phyloP scores from a whole-genome alignment of 2,797 vertebrate genomes.

The Lepus townsendii region DNA sequence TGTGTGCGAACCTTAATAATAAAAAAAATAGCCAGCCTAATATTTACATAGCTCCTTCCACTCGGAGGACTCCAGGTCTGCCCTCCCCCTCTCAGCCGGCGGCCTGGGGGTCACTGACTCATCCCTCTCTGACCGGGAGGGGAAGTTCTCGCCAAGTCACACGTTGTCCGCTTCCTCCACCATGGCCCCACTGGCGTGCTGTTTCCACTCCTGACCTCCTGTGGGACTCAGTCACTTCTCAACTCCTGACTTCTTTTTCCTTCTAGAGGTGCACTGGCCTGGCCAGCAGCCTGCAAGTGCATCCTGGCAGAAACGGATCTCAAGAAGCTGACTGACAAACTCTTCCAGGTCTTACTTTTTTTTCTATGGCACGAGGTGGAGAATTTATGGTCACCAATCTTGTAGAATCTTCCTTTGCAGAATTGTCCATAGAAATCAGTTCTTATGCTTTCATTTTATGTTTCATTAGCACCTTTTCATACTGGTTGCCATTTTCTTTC shows the following conservation, averaged over 20 bases:
- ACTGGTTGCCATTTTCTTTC: background rate
- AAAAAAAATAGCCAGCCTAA: slow-evolving; percentile 61
- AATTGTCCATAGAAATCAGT: background rate
- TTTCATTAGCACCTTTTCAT: background rate
- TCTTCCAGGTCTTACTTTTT: background rate
- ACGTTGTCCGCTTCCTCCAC: background rate
- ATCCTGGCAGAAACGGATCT: background rate
- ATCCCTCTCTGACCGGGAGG: background rate
- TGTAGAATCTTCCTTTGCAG: background rate
- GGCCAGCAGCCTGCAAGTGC: background rate
- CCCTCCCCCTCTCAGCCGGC: slow-evolving; percentile 41
- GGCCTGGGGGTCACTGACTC: slow-evolving; percentile 48
- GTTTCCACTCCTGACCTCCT: background rate
- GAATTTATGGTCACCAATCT: background rate
- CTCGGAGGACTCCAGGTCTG: slow-evolving; percentile 68
- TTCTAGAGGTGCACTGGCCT: background rate
- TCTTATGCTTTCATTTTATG: background rate
- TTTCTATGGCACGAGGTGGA: background rate
- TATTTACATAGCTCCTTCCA: slow-evolving; percentile 78
- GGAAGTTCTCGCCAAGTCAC: background rate
- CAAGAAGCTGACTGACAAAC: background rate
- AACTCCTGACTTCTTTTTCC: background rate
- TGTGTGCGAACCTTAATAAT: slow-evolving; percentile 67
- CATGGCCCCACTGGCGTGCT: background rate
- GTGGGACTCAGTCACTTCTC: background rate